Percentiles rank a stretch among this genome's conserved stretches.
These are phyloP conservation scores for Motacilla alba DNA, from an alignment of 2,113 vertebrate genomes.

Conservation along the genomic window DNA sequence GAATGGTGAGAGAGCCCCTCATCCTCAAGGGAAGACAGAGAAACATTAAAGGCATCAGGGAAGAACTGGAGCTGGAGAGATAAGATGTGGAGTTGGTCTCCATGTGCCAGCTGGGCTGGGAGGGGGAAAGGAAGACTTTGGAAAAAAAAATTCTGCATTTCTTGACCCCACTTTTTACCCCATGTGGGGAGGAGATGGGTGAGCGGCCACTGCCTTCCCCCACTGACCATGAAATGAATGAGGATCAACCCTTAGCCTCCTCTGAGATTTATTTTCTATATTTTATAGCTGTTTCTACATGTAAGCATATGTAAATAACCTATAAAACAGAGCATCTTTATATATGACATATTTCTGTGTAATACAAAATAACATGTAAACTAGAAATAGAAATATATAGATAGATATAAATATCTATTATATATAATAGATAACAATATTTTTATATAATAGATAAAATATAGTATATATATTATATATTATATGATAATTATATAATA, in stretches of 20 bases:
- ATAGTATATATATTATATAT: no score
- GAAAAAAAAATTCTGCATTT: not conserved
- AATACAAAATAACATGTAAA: not conserved
- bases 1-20: not conserved
- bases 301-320: not conserved
- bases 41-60: not conserved
- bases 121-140: not conserved
- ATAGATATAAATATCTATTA: no score
- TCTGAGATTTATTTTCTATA: not conserved
- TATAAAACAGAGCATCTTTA: not conserved
- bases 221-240: not conserved
- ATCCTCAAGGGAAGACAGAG: not conserved
- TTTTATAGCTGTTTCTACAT: not conserved
- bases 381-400: not conserved
- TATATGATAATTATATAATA: no score
- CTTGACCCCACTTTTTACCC: not conserved
- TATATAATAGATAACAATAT: no score
- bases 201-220: not conserved
- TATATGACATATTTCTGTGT: fast-evolving
- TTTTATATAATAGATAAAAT: no score
- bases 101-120: not conserved
- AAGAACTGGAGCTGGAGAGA: not conserved
- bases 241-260: not conserved
- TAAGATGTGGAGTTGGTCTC: not conserved
- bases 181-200: not conserved